Base-by-base conservation (phyloP, 2,797 vertebrate genomes). In the Chrysocyon brachyurus region DNA sequence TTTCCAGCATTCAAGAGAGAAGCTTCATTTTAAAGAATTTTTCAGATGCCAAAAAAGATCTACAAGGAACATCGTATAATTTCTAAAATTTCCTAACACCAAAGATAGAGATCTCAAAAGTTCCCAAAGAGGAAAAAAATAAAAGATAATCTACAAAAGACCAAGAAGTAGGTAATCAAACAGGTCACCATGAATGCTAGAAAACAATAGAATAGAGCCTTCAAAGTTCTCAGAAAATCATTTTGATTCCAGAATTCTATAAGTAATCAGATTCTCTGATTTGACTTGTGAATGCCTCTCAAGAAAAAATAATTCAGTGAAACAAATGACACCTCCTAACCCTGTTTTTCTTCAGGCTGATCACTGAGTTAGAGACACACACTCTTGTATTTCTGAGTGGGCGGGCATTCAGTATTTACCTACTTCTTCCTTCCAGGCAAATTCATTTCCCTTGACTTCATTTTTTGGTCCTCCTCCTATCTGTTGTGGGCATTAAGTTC, bases 81-180 rank as follows among this genome's bases (percentile, higher is more conserved):
- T 95, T 96, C 70, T 85, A 77, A 86, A 92, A 52, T 90, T 59
- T 93, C 36, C 63, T 83, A 73, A 84, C 11, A 21, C 3, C 40
- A 91, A 87, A 87, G 10, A 63, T 77, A 57, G 49, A 87, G 28
- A 84, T 54, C 63, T 70, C 54, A 90, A 64, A 93, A 84, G 17
- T 75, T 87, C 21, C 16, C 17, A 64, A 87, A 46, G 15, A n/a
- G 24, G 1, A 8, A n/a, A 16, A 17, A 17, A 16, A 52, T 7
- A 46, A 63, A 21, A 79, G 21, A 7, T 61, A 66, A 40, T 26
- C 19, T 79, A 57, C 6, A 63, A 28, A 82, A 92, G 14, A 64
- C 66, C 66, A 73, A 91, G 22, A 84, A 82, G 14, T 12, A 92
- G 5, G 9, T 24, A 46, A 70, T 40, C 9, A 75, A 87, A 91